Conservation (phyloP, 92 coral and sea anemone species). For the Chrysogorgia sp. region DNA sequence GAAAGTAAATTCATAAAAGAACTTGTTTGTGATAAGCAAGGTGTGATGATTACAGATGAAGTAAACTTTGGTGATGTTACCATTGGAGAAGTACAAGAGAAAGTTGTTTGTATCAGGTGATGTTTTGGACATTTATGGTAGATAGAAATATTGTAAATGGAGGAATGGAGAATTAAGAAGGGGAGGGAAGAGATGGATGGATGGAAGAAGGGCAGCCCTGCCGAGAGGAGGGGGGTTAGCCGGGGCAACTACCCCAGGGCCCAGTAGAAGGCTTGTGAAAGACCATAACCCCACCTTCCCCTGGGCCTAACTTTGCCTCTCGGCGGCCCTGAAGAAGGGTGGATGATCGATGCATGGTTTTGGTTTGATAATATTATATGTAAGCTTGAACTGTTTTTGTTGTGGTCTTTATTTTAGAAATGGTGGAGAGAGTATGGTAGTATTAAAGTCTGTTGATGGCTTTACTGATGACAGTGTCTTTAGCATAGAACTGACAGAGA, state of each 20-base stretch:
- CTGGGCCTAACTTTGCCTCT: too few relatives aligned
- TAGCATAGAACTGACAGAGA: not conserved
- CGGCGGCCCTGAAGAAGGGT: too few relatives aligned
- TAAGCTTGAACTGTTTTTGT: not conserved
- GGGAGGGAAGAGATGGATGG: too few relatives aligned
- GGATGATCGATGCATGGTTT: too few relatives aligned
- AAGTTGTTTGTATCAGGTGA: slow-evolving; percentile 67
- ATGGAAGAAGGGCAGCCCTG: too few relatives aligned
- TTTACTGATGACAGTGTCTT: not conserved
- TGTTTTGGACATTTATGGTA: not conserved
- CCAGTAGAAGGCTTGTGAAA: too few relatives aligned
- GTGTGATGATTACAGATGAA: slow-evolving; percentile 61
- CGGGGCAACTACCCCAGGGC: too few relatives aligned
- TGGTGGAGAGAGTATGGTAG: slow-evolving; percentile 3
- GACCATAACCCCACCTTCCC: too few relatives aligned
- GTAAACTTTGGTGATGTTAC: slow-evolving; percentile 76
- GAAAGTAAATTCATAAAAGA: slow-evolving; percentile 61
- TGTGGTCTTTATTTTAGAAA: slow-evolving; percentile 1
- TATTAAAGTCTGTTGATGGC: slow-evolving; percentile 30
- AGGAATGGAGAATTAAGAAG: too few relatives aligned
- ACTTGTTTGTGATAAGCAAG: slow-evolving; percentile 79
- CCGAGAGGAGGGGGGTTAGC: too few relatives aligned
- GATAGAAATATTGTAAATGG: too few relatives aligned
- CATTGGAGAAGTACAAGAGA: slow-evolving; percentile 58
- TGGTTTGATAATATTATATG: not conserved